Conservation (phyloP, 23 tunicate genomes). For the Trididemnum miniatum region DNA sequence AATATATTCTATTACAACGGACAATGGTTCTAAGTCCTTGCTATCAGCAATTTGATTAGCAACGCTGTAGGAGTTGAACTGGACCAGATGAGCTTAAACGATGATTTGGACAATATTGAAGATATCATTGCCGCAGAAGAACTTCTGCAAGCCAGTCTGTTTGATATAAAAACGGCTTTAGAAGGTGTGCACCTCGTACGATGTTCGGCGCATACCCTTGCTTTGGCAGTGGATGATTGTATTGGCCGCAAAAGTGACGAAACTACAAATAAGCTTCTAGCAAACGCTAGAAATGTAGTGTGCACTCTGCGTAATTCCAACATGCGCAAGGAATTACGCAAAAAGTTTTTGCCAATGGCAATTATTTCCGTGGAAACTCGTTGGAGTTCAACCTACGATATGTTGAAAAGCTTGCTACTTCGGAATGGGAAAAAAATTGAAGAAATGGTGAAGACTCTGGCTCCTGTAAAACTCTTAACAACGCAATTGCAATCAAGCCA, state of each 20-base stretch:
- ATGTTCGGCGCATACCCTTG: conserved; percentile 1
- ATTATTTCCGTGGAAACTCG: not conserved
- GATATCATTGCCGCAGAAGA: conserved; percentile 3
- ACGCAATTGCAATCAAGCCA: not conserved
- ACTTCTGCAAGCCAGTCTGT: not conserved
- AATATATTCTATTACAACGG: not conserved
- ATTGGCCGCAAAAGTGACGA: not conserved
- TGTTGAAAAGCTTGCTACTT: not conserved
- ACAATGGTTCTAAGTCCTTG: conserved; percentile 1
- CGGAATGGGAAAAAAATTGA: not conserved
- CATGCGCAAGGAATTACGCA: too few species aligned
- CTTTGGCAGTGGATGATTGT: conserved; percentile 4
- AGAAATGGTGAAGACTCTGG: not conserved
- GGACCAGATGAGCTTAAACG: not conserved
- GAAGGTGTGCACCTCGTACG: not conserved
- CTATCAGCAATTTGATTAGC: not conserved
- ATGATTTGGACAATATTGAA: not conserved
- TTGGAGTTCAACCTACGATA: conserved; percentile 6
- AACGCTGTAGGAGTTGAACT: not conserved
- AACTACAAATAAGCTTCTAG: not conserved
- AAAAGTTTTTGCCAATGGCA: not conserved
- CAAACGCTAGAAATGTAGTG: conserved; percentile 13
- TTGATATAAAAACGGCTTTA: not conserved
- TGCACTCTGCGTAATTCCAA: not conserved
- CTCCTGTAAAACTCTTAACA: not conserved